A percentile compares a stretch with the other conserved stretches of the same genome.
These are phyloP conservation scores for Colinus virginianus DNA, from an alignment of 2,113 vertebrate genomes.

Conservation along the genomic window DNA sequence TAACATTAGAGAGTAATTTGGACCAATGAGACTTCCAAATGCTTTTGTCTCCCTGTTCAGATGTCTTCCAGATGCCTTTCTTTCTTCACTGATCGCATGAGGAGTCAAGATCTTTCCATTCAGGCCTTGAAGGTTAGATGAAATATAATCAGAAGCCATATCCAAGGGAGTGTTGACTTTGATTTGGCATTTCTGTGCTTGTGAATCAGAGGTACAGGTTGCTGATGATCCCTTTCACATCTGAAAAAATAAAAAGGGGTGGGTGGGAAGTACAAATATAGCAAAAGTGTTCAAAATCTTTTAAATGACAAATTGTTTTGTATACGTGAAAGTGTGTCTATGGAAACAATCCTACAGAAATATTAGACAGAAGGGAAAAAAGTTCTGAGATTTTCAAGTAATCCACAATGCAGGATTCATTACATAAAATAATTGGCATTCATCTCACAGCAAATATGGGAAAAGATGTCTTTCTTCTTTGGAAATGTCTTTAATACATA, in stretches of 20 bases:
- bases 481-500: background rate
- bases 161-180: background rate
- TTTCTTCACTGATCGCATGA: background rate
- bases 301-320: background rate
- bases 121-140: background rate
- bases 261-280: background rate
- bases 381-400: background rate
- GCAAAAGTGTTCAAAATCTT: background rate
- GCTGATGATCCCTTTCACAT: background rate
- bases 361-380: background rate
- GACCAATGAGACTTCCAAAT: background rate
- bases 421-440: background rate
- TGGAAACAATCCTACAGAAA: background rate
- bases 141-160: background rate
- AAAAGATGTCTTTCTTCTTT: background rate
- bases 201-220: background rate
- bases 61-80: background rate
- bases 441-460: background rate
- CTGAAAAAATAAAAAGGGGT: background rate
- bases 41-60: background rate
- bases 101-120: background rate
- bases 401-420: background rate
- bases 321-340: background rate
- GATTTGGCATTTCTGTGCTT: background rate
- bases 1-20: background rate